These are phyloP conservation scores for Melangyna quadrimaculata DNA, from an alignment of 2,888 invertebrate genomes.

Conservation along the genomic window DNA sequence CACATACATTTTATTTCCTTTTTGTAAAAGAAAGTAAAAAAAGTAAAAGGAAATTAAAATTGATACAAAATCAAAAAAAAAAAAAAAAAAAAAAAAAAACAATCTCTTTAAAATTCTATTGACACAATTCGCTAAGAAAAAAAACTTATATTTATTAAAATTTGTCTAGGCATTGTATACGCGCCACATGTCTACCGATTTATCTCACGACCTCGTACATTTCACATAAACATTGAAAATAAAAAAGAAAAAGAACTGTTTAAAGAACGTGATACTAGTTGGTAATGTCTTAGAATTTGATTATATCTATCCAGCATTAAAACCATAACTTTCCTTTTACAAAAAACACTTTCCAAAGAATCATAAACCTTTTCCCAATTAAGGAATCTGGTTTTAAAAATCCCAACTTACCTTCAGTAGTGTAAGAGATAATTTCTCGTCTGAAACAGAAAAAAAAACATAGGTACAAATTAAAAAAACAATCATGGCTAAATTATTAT, in stretches of 20 bases:
- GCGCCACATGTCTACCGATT: background rate
- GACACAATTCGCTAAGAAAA: constrained; percentile 38
- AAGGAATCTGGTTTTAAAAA: background rate
- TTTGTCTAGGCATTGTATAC: constrained; percentile 3
- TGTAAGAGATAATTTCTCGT: constrained; percentile 6
- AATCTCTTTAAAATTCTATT: constrained; percentile 43
- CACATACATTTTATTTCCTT: background rate
- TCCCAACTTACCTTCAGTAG: constrained; percentile 45
- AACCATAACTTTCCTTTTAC: constrained; percentile 12
- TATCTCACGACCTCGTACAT: constrained; percentile 12
- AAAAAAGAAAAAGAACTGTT: constrained; percentile 4
- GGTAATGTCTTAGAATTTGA: constrained; percentile 14
- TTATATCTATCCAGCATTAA: constrained; percentile 14
- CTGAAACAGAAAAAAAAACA: constrained; percentile 39
- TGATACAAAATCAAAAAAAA: constrained; percentile 1
- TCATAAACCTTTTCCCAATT: constrained; percentile 24
- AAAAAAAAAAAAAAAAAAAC: background rate
- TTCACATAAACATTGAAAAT: constrained; percentile 2
- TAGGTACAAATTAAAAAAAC: constrained; percentile 18
- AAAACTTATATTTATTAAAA: background rate
- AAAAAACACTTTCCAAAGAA: constrained; percentile 33
- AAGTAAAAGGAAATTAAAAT: background rate
- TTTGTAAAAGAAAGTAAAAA: constrained; percentile 11
- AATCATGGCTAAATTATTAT: constrained; percentile 24
- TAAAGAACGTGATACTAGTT: constrained; percentile 30